Conservation (phyloP, 2,797 vertebrate species). For the Eidolon dupreanum region DNA sequence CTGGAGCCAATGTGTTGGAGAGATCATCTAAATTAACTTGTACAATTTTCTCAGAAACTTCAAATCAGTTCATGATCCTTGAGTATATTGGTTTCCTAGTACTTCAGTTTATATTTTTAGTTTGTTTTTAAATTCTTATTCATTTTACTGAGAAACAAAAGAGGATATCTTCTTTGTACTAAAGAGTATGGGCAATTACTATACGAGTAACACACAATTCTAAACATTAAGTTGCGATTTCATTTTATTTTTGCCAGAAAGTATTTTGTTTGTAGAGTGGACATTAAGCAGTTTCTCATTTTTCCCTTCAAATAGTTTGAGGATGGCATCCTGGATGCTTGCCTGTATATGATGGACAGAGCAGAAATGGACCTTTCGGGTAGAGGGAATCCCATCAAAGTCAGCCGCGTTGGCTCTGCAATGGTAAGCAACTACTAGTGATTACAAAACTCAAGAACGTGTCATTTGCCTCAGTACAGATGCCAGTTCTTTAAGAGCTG, state of each 20-base stretch:
- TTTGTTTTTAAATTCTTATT: background rate
- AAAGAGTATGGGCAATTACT: background rate
- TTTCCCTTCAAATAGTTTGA: conserved; percentile 90
- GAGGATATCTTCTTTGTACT: background rate
- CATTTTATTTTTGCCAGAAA: background rate
- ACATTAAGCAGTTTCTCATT: conserved; percentile 22
- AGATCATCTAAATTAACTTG: conserved; percentile 61
- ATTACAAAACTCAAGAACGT: background rate
- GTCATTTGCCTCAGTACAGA: background rate
- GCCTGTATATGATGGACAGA: conserved; percentile 94
- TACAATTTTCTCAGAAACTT: conserved; percentile 66
- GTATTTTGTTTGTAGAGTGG: conserved; percentile 30
- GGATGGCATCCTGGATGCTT: conserved; percentile 93
- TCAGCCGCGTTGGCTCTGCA: conserved; percentile 94
- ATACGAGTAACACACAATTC: conserved; percentile 43
- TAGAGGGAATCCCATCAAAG: conserved; percentile 93
- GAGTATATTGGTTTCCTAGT: conserved; percentile 19
- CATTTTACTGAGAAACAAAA: conserved; percentile 38
- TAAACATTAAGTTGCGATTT: conserved; percentile 22
- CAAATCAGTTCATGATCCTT: background rate
- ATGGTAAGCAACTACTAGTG: conserved; percentile 87
- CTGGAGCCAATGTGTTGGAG: background rate
- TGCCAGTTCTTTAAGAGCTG: background rate
- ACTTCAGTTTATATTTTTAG: conserved; percentile 65
- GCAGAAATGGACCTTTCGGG: conserved; percentile 93